A percentile compares a stretch with the other conserved stretches of the same genome.
phyloP scores from a whole-genome alignment of 2,113 vertebrate species.

The Sander vitreus region DNA sequence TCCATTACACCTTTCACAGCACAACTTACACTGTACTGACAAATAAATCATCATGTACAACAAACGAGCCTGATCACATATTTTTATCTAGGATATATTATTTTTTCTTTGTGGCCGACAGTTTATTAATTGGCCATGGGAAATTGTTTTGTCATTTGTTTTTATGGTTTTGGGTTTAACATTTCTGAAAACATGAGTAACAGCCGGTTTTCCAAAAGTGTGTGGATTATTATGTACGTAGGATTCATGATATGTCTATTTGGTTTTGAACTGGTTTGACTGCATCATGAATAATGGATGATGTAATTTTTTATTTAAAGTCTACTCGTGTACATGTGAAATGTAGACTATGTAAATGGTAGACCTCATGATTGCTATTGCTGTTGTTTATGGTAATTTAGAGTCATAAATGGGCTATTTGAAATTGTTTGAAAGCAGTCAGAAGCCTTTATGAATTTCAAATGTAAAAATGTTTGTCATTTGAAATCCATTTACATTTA shows the following conservation, averaged over 20 bases:
- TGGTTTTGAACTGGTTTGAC: constrained; percentile 10
- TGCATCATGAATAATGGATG: constrained; percentile 51
- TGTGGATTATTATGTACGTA: not conserved
- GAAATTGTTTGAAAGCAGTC: not conserved
- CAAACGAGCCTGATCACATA: not conserved
- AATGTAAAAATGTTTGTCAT: constrained; percentile 4
- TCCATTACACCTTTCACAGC: constrained; percentile 13
- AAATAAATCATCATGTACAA: constrained; percentile 8
- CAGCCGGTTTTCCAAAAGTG: not conserved
- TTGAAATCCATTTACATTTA: constrained; percentile 3
- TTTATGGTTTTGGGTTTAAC: not conserved
- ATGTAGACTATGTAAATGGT: constrained; percentile 31
- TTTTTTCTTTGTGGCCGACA: not conserved
- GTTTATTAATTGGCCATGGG: not conserved
- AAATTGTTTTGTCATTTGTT: not conserved
- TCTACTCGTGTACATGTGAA: constrained; percentile 38
- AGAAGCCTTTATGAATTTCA: not conserved
- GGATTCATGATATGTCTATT: constrained; percentile 9
- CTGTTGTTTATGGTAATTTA: constrained; percentile 34
- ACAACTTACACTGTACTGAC: constrained; percentile 4
- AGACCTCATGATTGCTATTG: not conserved
- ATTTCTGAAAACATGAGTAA: not conserved
- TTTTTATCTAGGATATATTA: not conserved
- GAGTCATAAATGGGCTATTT: not conserved
- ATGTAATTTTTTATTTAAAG: constrained; percentile 35